Evolutionary conservation across 2,888 invertebrate species (phyloP), one percentile per base, ranked within the genome.

Genomic region (Apodemia hepburni): DNA sequence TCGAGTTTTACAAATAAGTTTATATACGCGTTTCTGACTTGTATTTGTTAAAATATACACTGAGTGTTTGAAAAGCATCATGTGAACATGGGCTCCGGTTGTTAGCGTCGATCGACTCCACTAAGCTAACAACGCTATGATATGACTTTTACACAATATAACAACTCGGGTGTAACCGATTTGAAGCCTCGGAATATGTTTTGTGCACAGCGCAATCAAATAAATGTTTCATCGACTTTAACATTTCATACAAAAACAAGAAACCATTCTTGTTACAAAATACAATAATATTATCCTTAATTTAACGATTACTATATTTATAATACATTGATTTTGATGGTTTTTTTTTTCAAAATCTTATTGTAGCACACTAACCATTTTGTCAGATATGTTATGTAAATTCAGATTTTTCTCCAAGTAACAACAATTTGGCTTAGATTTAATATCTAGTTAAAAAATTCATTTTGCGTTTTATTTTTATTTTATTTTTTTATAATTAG

Each of bases 361-460:
- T 84, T 84, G 88, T 91, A 91, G 86, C 87, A 90, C 91, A 91
- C 91, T 91, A 91, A 91, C 91, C 91, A 90, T 90, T 87, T 89
- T 90, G 86, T 88, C 87, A 89, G 91, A 91, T 91, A 91, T 91
- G 91, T 91, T 78, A 87, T 89, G 87, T 91, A 91, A 91, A 91
- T 91, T 91, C 90, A 82, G 88, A 87, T 87, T 88, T 84, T 89
- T 86, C 85, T 87, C 89, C 87, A 81, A 81, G 87, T 89, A 86
- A 88, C 80, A 85, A 88, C 80, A 85, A 87, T 88, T 89, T 89
- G 86, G 85, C 85, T 85, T 85, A 82, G 70, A 82, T 77, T 80
- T 78, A 79, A 82, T 82, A 82, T 66, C 78, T 80, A 70, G 69
- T 65, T 83, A 84, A 80, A 78, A 73, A 80, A 75, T 73, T 71